Evolutionary conservation across 1,140 invertebrate species (phyloP).

Genomic region (Drosophila sechellia): DNA sequence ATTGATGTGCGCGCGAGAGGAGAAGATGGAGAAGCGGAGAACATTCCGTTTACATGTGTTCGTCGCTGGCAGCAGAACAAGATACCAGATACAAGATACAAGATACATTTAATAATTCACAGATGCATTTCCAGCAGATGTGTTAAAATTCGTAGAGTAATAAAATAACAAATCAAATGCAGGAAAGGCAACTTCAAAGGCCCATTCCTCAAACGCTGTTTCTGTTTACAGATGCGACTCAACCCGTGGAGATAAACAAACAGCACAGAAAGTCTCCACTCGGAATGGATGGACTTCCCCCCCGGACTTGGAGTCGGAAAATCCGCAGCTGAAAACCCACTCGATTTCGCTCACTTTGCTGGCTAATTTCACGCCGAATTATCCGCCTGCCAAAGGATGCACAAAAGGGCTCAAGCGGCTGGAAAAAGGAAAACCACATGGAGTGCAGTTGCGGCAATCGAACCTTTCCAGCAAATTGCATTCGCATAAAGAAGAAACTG

Average conservation of each 20-base stretch:
- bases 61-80: conserved; percentile 42
- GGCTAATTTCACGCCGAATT: conserved; percentile 72
- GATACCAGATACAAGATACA: conserved; percentile 57
- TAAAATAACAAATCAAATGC: conserved; percentile 84
- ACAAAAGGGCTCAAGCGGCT: conserved; percentile 68
- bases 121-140: conserved; percentile 84
- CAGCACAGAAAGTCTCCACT: conserved; percentile 8
- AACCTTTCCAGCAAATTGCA: conserved; percentile 82
- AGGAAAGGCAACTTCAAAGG: conserved; percentile 54
- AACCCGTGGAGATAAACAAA: conserved; percentile 64
- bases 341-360: conserved; percentile 57
- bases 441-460: conserved; percentile 49
- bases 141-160: conserved; percentile 85
- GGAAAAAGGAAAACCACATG: conserved; percentile 37
- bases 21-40: conserved; percentile 23
- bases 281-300: conserved; percentile 16
- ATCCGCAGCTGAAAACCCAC: conserved; percentile 2
- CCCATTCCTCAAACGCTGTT: conserved; percentile 30
- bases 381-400: conserved; percentile 54
- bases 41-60: conserved; percentile 78
- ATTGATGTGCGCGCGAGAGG: conserved; percentile 70
- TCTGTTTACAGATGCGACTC: conserved; percentile 74
- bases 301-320: background rate
- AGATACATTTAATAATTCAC: conserved; percentile 83
- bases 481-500: conserved; percentile 77